A percentile compares a stretch with the other conserved stretches of the same genome.
phyloP scores from a whole-genome alignment of 1,140 invertebrate genomes.

The Hermatobates lingyangjiaoensis region DNA sequence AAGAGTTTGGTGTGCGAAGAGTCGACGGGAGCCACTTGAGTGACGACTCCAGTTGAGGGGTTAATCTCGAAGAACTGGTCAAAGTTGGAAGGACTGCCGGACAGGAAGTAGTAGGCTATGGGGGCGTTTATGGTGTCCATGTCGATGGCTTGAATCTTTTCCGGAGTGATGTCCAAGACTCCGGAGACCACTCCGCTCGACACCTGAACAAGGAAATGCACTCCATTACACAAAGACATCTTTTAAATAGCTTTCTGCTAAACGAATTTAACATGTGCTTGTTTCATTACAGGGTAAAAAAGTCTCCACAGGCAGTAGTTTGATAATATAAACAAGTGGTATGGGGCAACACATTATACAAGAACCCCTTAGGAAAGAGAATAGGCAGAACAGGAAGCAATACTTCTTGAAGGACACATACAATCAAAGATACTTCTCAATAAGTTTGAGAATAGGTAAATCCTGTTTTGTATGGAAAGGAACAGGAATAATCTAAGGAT shows the following conservation, averaged over 20 bases:
- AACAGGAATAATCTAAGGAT: no score
- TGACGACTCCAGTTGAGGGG: slow-evolving; percentile 52
- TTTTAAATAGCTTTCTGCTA: neutral
- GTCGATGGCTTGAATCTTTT: slow-evolving; percentile 72
- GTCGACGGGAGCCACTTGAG: slow-evolving; percentile 60
- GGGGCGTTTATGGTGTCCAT: slow-evolving; percentile 67
- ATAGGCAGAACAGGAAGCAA: no score
- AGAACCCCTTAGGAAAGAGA: no score
- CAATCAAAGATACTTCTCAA: no score
- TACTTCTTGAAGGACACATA: no score
- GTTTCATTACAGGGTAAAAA: no score
- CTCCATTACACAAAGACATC: neutral
- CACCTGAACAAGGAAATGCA: slow-evolving; percentile 37
- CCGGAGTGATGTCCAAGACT: slow-evolving; percentile 60
- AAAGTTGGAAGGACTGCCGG: slow-evolving; percentile 53
- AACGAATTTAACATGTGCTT: neutral
- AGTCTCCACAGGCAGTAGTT: no score
- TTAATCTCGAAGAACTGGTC: slow-evolving; percentile 69
- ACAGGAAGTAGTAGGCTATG: slow-evolving; percentile 61
- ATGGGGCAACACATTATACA: no score
- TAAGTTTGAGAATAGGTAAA: no score
- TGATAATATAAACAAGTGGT: no score
- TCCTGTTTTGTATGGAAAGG: no score
- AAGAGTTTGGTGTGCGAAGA: slow-evolving; percentile 48
- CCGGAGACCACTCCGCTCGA: slow-evolving; percentile 62